Evolutionary conservation across 2,113 vertebrate species (phyloP), one percentile per base, ranked within the genome.

Genomic region (Scomber scombrus): DNA sequence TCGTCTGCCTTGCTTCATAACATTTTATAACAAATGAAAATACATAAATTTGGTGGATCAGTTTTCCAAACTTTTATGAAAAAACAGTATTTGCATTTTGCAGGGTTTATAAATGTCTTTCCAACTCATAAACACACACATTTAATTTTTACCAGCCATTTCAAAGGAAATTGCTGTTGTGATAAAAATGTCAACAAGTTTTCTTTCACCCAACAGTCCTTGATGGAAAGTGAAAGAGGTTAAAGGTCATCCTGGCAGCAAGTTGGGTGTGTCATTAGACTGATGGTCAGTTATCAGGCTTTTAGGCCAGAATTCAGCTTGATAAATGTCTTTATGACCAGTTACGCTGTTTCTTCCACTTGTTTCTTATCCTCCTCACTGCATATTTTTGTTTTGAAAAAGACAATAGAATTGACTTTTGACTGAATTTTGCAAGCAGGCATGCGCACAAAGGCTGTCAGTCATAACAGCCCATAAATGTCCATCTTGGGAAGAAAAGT

Each of bases 131-230:
- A 67, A 52, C 40, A 52, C 3, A 67, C 16, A 2, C 6, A 67
- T 3, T 58, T 40, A 14, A 18, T 50, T 58, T 65, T 26, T 16
- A 66, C 14, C 12, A 16, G 29, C 0, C 6, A 23, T 80, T 19
- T 19, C 15, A 55, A 71, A 71, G 45, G 5, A 70, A 71, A 3
- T 23, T 5, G 23, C 12, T 3, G 16, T 56, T 68, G 75, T 51
- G 57, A 76, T 86, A 77, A 88, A 90, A 85, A 81, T 83, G 80
- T 85, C 88, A 89, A 12, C 83, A 80, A 7, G 55, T 79, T 86
- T 83, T 80, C 29, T 72, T 66, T 77, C 12, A 57, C 64, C 46
- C 64, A 55, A 62, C 85, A 43, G 50, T 55, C 18, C 67, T 43
- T 82, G 72, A 85, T 73, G 61, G 65, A 67, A 78, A 84, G 62